phyloP scores from a whole-genome alignment of 2,797 vertebrate species.

The Platalea minor region DNA sequence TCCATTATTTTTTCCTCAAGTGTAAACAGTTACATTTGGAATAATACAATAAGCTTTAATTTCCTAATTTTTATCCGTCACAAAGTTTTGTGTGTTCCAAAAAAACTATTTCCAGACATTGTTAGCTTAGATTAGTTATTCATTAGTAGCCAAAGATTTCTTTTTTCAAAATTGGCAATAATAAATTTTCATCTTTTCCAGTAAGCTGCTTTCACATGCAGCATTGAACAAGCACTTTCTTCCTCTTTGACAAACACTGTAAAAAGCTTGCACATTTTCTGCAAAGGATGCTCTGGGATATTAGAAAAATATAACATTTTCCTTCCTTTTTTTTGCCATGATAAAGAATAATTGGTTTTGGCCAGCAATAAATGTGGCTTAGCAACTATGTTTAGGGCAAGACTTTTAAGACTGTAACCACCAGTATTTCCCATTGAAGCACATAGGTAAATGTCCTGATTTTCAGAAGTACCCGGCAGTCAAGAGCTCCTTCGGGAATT shows the following conservation, averaged over 20 bases:
- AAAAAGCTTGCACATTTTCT: slow-evolving; percentile 66
- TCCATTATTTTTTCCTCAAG: slow-evolving; percentile 80
- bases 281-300: slow-evolving; percentile 43
- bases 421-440: background rate
- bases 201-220: slow-evolving; percentile 74
- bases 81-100: slow-evolving; percentile 68
- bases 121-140: slow-evolving; percentile 76
- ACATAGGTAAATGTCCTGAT: background rate
- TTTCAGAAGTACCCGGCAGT: background rate
- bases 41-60: slow-evolving; percentile 79
- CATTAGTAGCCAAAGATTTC: slow-evolving; percentile 74
- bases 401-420: background rate
- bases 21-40: slow-evolving; percentile 81
- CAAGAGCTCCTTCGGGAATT: background rate
- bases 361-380: background rate
- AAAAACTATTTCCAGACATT: slow-evolving; percentile 77
- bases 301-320: slow-evolving; percentile 51
- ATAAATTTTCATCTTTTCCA: slow-evolving; percentile 76
- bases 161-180: slow-evolving; percentile 78
- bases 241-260: slow-evolving; percentile 68
- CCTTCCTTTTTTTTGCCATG: background rate
- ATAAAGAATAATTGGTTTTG: background rate
- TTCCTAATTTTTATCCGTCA: slow-evolving; percentile 76
- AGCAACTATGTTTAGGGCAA: background rate
- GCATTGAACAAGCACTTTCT: slow-evolving; percentile 41